phyloP scores from a whole-genome alignment of 2,888 invertebrate genomes.

The Laothoe populi region DNA sequence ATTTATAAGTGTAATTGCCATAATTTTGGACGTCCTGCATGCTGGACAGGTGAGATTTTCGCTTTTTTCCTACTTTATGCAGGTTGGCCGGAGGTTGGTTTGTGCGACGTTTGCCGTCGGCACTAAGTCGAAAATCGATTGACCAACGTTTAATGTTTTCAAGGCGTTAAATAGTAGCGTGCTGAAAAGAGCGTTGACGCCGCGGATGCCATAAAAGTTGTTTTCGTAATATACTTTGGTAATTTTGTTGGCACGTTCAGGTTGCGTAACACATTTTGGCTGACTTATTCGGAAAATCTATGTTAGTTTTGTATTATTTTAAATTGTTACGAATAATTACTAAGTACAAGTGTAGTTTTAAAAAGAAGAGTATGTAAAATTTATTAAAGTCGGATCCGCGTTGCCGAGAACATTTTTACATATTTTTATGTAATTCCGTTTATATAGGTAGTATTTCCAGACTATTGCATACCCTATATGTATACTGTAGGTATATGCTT shows the following conservation, averaged over 20 bases:
- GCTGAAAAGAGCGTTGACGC: constrained; percentile 67
- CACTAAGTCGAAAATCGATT: constrained; percentile 74
- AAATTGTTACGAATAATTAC: neutral
- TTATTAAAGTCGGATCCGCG: neutral
- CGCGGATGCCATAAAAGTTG: constrained; percentile 71
- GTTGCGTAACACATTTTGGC: constrained; percentile 60
- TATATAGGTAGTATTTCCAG: neutral
- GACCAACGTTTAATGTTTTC: constrained; percentile 74
- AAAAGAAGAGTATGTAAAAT: neutral
- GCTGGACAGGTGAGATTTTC: constrained; percentile 81
- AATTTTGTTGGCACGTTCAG: constrained; percentile 44
- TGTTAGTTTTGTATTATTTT: neutral
- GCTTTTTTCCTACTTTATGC: constrained; percentile 31
- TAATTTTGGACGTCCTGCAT: constrained; percentile 84
- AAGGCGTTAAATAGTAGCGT: constrained; percentile 70
- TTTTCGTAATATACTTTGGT: constrained; percentile 50
- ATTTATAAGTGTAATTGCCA: constrained; percentile 85
- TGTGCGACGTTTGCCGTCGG: constrained; percentile 35
- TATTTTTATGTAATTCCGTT: neutral
- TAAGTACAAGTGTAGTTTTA: neutral
- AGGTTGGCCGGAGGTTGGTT: constrained; percentile 33
- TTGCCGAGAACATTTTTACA: neutral
- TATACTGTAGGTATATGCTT: too few relatives aligned
- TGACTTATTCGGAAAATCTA: neutral
- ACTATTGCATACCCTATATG: too few relatives aligned